Conservation (phyloP, 1,140 invertebrate species). For the Antheraea mylitta region DNA sequence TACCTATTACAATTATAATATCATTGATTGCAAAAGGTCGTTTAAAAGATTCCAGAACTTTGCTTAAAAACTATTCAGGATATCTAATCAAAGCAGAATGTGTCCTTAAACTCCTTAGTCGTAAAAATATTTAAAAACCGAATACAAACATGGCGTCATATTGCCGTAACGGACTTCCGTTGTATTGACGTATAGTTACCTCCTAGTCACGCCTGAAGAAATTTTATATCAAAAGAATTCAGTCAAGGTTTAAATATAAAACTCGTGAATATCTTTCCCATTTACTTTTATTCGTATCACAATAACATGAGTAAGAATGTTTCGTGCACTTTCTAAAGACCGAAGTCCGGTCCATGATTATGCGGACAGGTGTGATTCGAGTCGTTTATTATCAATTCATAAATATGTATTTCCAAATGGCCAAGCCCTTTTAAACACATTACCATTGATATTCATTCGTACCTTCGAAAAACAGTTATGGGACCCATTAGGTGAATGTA, state of each 20-base stretch:
- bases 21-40: too few species aligned
- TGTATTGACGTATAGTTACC: too few species aligned
- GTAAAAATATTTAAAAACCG: too few species aligned
- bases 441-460: background rate
- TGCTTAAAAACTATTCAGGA: too few species aligned
- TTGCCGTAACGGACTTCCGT: too few species aligned
- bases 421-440: background rate
- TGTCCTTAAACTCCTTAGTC: too few species aligned
- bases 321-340: background rate
- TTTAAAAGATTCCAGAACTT: too few species aligned
- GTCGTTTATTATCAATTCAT: constrained; percentile 1
- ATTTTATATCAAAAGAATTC: too few species aligned
- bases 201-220: too few species aligned
- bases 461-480: background rate
- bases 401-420: constrained; percentile 9
- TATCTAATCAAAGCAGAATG: too few species aligned
- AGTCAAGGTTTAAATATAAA: background rate
- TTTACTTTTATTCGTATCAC: background rate
- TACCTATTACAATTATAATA: too few species aligned
- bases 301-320: background rate
- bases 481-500: background rate
- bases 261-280: background rate
- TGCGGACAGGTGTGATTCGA: background rate
- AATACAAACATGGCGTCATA: too few species aligned
- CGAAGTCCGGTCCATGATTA: background rate